Conservation (phyloP, 2,888 invertebrate genomes). For the Ophion slaviceki region DNA sequence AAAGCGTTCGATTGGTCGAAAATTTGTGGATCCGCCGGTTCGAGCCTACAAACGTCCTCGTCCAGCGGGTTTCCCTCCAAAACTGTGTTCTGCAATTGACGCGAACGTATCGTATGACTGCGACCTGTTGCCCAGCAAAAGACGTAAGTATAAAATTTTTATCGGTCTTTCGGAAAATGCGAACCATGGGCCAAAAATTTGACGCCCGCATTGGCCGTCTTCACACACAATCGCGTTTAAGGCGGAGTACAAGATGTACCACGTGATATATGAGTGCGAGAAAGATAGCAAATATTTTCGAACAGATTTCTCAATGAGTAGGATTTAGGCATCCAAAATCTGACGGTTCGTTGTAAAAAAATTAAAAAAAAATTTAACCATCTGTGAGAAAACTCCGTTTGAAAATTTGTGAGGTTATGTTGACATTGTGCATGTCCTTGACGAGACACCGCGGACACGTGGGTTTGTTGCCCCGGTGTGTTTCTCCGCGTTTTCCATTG, state of each 20-base stretch:
- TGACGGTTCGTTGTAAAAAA: no score
- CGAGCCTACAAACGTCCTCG: slow-evolving; percentile 63
- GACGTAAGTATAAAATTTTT: slow-evolving; percentile 68
- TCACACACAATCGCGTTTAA: background rate
- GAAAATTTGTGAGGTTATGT: no score
- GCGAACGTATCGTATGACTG: slow-evolving; percentile 61
- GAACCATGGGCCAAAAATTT: background rate
- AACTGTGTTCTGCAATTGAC: slow-evolving; percentile 36
- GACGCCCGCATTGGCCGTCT: background rate
- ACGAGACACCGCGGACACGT: background rate
- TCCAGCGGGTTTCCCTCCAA: slow-evolving; percentile 63
- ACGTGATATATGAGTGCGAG: no score
- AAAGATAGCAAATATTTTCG: no score
- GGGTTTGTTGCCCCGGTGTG: background rate
- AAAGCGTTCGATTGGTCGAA: slow-evolving; percentile 74
- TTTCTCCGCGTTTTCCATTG: background rate
- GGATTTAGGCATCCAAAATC: no score
- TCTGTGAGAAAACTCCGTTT: background rate
- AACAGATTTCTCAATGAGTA: no score
- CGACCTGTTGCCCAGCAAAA: slow-evolving; percentile 67
- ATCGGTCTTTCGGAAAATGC: background rate
- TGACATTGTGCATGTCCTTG: background rate
- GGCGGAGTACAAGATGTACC: background rate
- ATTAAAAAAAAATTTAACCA: no score
- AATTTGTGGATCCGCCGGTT: slow-evolving; percentile 63